Evolutionary conservation across 2,113 vertebrate species (phyloP), one percentile per base, ranked within the genome.

Genomic region (Empidonax traillii): DNA sequence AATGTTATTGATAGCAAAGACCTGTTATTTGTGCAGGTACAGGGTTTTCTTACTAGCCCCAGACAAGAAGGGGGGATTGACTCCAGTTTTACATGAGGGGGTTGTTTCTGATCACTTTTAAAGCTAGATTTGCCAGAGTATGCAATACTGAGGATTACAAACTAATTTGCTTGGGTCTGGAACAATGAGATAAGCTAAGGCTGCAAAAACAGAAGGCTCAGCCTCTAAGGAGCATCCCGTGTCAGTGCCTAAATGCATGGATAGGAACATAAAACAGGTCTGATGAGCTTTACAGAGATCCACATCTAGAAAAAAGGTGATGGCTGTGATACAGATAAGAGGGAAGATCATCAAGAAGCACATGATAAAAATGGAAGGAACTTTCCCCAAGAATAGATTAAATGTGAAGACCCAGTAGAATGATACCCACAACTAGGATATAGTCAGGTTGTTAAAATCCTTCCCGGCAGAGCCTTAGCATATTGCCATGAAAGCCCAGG

Each of bases 91-190:
- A 65, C 20, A 68, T 21, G 52, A 77, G 25, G 85, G 92, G 65
- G 83, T 92, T 0, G 56, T 88, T 96, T 87, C 56, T 90, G 79
- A 94, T 92, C 66, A 58, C 49, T 89, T 95, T 66, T 72, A 84
- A 96, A 92, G 69, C 35, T 80, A 89, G 52, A 59, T 90, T 90
- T 95, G 43, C 69, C 58, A 65, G 78, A 86, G 37, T 75, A 49
- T 76, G 87, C 76, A 73, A 33, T 87, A 53, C 28, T 35, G 73
- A 79, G 85, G 86, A 92, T 96, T 90, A 93, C 62, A 95, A 58
- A 94, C 76, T 53, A 58, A 89, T 94, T 96, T 94, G 41, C 89
- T 92, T 84, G 68, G 49, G 83, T 95, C 90, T 95, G 96, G 76
- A 89, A 86, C 86, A 93, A 39, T 61, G 73, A 78, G 94, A 96